A percentile compares a stretch with the other conserved stretches of the same genome.
Evolutionary conservation across 1,140 invertebrate genomes (phyloP).

Genomic region (Halotydeus destructor): DNA sequence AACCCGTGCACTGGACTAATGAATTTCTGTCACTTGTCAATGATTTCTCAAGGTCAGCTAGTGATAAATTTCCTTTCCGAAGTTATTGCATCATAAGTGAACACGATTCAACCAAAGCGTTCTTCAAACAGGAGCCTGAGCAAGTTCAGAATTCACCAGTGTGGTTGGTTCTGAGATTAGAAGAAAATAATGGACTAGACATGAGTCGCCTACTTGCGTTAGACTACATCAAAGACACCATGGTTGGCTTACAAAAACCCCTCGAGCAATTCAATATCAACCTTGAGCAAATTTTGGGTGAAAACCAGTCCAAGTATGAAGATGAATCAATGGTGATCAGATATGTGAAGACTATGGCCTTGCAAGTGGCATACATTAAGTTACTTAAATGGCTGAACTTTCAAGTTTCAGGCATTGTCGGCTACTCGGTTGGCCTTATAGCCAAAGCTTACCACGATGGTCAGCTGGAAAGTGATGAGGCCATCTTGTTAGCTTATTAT

Average conservation of each 20-base stretch:
- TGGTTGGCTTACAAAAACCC: no score
- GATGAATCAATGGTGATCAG: constrained; percentile 45
- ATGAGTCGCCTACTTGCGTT: constrained; percentile 48
- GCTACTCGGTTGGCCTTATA: constrained; percentile 83
- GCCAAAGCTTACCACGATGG: constrained; percentile 94
- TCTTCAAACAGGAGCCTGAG: no score
- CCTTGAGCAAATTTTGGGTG: background rate
- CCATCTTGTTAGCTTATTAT: constrained; percentile 67
- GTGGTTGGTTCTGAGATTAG: constrained; percentile 92
- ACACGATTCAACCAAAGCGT: no score
- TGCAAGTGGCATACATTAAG: constrained; percentile 80
- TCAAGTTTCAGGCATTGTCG: constrained; percentile 72
- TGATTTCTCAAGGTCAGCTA: constrained; percentile 7
- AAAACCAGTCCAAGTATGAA: constrained; percentile 30
- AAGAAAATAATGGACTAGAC: constrained; percentile 65
- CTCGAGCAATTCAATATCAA: background rate
- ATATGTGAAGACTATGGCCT: constrained; percentile 77
- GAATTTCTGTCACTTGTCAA: constrained; percentile 14
- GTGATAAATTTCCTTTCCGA: constrained; percentile 11
- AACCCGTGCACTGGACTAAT: constrained; percentile 17
- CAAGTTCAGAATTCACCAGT: no score
- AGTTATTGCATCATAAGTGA: constrained; percentile 12
- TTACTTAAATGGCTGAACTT: constrained; percentile 51
- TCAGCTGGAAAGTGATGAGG: constrained; percentile 72
- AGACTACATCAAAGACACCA: constrained; percentile 51